Evolutionary conservation across 2,113 vertebrate genomes (phyloP), one percentile per base, ranked within the genome.

Genomic region (Ammodytes marinus): DNA sequence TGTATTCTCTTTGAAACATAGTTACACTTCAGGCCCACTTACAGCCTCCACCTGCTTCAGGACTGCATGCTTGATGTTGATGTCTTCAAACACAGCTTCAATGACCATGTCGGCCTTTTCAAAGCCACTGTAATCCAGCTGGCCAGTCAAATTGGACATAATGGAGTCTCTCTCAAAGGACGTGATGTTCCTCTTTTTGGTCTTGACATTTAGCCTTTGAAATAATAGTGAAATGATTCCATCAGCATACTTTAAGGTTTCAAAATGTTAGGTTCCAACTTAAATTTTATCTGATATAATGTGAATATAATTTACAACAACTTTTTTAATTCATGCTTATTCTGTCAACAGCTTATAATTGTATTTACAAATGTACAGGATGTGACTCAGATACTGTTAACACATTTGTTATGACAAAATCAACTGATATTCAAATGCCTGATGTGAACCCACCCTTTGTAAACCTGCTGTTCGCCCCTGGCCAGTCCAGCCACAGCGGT

Each of bases 51-150:
- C 95, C 82, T 99, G 97, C 92, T 97, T 97, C 45, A 99, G 77
- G 74, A 99, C 98, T 78, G 93, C 95, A 84, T 99, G 98, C 73
- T 99, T 99, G 88, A 99, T 85, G 46, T 69, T 92, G 6, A 99
- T 89, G 89, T 99, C 98, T 86, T 99, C 98, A 5, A 99, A 99
- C 69, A 99, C 98, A 0, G 98, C 98, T 91, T 99, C 98, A 0
- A 99, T 99, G 70, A 99, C 96, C 96, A 99, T 99, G 93, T 99
- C 98, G 0, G 94, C 95, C 60, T 96, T 96, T 49, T 97, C 94
- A 73, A 99, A 99, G 76, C 95, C 95, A 17, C 86, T 91, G 91
- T 99, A 99, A 74, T 98, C 96, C 59, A 99, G 92, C 93, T 97
- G 96, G 7, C 96, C 93, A 0, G 83, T 94, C 90, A 99, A 64